A percentile compares a stretch with the other conserved stretches of the same genome.
Evolutionary conservation across 2,888 invertebrate species (phyloP).

Genomic region (Mimas tiliae): DNA sequence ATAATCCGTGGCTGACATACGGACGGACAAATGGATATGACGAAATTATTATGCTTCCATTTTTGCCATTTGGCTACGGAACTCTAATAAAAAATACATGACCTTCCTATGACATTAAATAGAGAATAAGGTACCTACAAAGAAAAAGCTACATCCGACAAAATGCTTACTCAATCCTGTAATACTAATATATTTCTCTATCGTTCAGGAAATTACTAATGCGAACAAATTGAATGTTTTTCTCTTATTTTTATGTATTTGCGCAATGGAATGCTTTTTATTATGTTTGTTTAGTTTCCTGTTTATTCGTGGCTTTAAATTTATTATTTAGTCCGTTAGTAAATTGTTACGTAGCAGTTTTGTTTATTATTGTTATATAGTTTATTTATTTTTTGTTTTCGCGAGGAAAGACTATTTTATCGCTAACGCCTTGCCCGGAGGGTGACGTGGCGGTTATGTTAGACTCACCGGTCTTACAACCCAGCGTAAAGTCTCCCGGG

Average conservation of each 20-base stretch:
- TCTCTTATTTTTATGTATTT: not conserved
- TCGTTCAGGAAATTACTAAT: slow-evolving; percentile 10
- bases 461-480: too few species aligned
- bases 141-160: not conserved
- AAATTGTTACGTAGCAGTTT: too few species aligned
- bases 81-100: too few species aligned
- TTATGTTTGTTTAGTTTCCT: not conserved
- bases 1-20: too few species aligned
- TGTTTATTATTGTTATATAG: not conserved
- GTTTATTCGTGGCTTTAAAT: not conserved
- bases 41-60: too few species aligned
- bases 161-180: not conserved
- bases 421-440: too few species aligned
- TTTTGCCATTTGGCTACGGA: too few species aligned
- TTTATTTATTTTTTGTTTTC: too few species aligned
- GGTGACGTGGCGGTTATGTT: too few species aligned
- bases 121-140: not conserved
- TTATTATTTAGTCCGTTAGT: not conserved
- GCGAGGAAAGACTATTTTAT: too few species aligned
- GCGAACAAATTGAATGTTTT: not conserved
- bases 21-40: too few species aligned
- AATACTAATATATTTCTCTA: not conserved
- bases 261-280: slow-evolving; percentile 4
- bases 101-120: not conserved
- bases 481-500: too few species aligned